Evolutionary conservation across 1,140 invertebrate genomes (phyloP).

Genomic region (Glossosoma conforme): DNA sequence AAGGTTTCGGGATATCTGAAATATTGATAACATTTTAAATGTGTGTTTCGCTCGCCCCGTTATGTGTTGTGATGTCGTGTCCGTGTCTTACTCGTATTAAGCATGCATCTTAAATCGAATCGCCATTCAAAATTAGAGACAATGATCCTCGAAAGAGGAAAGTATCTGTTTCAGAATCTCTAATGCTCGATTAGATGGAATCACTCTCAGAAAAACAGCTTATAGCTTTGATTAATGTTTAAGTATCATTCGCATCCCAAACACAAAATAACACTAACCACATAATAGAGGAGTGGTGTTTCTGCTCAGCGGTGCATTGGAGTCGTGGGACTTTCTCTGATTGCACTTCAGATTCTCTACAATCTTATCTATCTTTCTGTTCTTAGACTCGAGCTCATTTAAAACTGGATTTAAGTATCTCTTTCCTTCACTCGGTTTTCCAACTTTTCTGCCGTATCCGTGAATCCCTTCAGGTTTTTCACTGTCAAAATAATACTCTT

Average conservation of each 20-base stretch:
- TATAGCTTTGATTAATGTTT: not conserved
- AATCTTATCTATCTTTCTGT: conserved; percentile 31
- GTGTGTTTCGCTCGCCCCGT: no score
- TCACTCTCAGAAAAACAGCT: not conserved
- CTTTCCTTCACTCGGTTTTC: conserved; percentile 15
- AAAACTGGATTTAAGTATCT: conserved; percentile 27
- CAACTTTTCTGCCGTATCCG: conserved; percentile 17
- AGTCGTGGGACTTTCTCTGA: conserved; percentile 22
- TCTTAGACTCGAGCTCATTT: conserved; percentile 27
- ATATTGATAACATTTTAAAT: not conserved
- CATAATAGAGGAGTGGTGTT: conserved; percentile 11
- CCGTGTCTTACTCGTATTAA: no score
- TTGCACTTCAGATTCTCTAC: conserved; percentile 30
- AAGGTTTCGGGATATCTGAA: conserved; percentile 24
- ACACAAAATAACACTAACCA: conserved; percentile 3
- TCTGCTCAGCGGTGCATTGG: conserved; percentile 3
- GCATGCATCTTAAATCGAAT: no score
- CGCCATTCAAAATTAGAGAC: no score
- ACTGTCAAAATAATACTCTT: conserved; percentile 22
- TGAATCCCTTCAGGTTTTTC: conserved; percentile 14
- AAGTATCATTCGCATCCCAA: not conserved
- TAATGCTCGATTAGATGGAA: not conserved
- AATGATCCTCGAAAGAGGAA: no score
- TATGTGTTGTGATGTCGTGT: no score
- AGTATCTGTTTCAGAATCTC: no score